These are phyloP conservation scores for Nanger granti DNA, from an alignment of 2,113 vertebrate species.

Conservation along the genomic window DNA sequence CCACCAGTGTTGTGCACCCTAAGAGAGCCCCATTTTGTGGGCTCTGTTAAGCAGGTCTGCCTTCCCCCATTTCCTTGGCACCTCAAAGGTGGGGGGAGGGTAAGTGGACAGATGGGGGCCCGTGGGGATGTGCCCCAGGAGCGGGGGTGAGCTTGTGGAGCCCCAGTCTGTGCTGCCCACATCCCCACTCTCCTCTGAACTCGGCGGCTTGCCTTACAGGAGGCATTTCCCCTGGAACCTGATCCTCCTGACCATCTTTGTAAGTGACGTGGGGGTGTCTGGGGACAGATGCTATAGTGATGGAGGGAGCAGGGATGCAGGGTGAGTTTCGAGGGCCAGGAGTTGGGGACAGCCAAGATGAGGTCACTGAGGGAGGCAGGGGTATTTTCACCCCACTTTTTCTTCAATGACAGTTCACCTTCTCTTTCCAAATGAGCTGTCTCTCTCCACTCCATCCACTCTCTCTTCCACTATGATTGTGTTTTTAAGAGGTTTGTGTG, in stretches of 20 bases:
- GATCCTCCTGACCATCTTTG: conserved; percentile 91
- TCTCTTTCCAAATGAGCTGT: not conserved
- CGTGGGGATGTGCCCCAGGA: not conserved
- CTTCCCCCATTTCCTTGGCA: not conserved
- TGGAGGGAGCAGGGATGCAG: not conserved
- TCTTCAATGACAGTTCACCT: not conserved
- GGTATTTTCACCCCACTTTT: not conserved
- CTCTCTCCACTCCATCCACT: not conserved
- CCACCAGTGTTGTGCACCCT: not conserved
- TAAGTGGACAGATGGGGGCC: not conserved
- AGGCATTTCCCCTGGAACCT: conserved; percentile 94
- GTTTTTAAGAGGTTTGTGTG: not conserved
- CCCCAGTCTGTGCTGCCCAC: not conserved
- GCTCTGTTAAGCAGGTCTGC: not conserved
- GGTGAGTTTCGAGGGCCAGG: not conserved
- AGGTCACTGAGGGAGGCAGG: not conserved
- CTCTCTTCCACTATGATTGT: not conserved
- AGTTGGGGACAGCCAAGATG: not conserved
- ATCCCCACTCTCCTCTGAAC: not conserved
- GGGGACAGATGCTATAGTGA: not conserved
- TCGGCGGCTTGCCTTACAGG: conserved; percentile 77
- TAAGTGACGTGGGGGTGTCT: conserved; percentile 75
- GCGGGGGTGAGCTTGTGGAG: not conserved
- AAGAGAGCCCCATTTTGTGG: not conserved
- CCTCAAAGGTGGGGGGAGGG: not conserved